A percentile compares a stretch with the other conserved stretches of the same genome.
phyloP scores from a whole-genome alignment of 2,113 vertebrate species.

The Centropus unirufus region DNA sequence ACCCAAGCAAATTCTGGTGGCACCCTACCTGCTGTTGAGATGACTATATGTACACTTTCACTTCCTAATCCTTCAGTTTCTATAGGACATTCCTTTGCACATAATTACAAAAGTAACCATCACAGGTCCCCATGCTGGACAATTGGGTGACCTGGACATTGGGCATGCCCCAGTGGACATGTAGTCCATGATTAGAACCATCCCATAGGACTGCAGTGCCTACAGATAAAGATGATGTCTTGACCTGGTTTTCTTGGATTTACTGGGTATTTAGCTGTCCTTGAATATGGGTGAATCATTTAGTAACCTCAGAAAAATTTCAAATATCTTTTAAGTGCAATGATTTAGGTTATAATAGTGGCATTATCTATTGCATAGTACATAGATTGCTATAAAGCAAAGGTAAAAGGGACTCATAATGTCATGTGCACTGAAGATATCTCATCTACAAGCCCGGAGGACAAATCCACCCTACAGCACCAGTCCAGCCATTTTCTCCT shows the following conservation, averaged over 20 bases:
- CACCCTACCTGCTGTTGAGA: background rate
- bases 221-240: background rate
- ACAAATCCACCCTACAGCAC: background rate
- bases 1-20: background rate
- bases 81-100: background rate
- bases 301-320: background rate
- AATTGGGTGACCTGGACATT: background rate
- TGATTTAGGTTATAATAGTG: background rate
- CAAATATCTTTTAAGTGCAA: background rate
- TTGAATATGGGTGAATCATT: background rate
- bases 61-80: background rate
- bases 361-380: background rate
- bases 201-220: background rate
- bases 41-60: background rate
- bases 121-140: background rate
- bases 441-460: background rate
- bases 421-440: background rate
- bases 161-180: rapidly evolving
- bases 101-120: background rate
- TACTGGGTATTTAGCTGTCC: background rate
- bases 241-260: background rate
- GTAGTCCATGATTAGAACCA: background rate
- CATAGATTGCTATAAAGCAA: background rate
- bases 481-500: background rate
- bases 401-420: background rate